Base-by-base conservation (phyloP, 2,888 invertebrate genomes). In the Eupithecia centaureata region DNA sequence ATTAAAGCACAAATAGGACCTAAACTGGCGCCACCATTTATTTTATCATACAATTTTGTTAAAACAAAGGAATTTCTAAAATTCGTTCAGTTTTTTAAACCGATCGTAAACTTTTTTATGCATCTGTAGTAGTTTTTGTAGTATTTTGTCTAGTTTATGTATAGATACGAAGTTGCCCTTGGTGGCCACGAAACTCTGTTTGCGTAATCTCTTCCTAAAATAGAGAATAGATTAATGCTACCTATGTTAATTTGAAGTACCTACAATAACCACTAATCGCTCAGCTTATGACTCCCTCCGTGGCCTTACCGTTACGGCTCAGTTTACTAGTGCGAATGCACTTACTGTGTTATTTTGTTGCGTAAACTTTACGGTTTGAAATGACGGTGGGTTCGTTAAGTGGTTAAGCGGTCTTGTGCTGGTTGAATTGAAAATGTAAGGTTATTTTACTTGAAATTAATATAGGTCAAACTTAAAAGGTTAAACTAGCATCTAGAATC, bases 241-340 rank as follows among this genome's bases (percentile, higher is more conserved):
- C 3, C 5, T 30, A 30, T 5, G 30, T 30, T 30, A 5, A 3
- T 15, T 15, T 4, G 33, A 33, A n/a, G 5, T 35, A 13, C n/a
- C n/a, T n/a, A n/a, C 7, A 18, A 25, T 13, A 25, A 4, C 15
- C 22, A 18, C 52, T 27, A 15, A n/a, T 28, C 68, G 62, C 65
- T 65, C 59, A 52, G 62, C 62, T 15, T 51, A 57, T 57, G 33
- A 27, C 32, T 30, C 22, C 70, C 33, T 71, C 75, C 76, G 76
- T 75, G 76, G 30, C 35, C 76, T 76, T 77, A 79, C 78, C 76
- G 80, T 79, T 75, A 78, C 76, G 70, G 76, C 71, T 69, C 65
- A 75, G 77, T 80, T 81, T 81, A 74, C 70, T 68, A 67, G 62
- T 65, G 71, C 71, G 69, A 71, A 73, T 76, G 73, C 76, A 76